Base-by-base conservation (phyloP, 2,888 invertebrate species). In the Zaprionus lineosus region DNA sequence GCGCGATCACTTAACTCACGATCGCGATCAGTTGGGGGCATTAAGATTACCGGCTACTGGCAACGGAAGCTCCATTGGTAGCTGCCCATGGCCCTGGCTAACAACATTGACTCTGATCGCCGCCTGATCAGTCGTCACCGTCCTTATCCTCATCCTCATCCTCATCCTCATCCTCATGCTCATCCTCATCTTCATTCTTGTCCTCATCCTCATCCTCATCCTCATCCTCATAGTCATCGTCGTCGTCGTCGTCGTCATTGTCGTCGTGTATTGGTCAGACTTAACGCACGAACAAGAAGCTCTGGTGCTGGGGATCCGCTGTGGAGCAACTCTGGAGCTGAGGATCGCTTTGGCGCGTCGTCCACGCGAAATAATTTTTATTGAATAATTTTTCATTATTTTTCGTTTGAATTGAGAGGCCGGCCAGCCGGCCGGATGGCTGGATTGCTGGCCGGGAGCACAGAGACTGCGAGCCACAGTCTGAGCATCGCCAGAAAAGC, bases 1-100 rank as follows among this genome's bases (percentile, higher is more conserved):
- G 89, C 89, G 89, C 90, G 89, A 90, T 89, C 89, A 90, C 89
- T 89, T 88, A 86, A 86, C 88, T 89, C 90, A 90, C 89, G 81
- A 77, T 83, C 86, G 86, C 87, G 87, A 86, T 87, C 87, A 78
- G 87, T 86, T 84, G 77, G 87, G 86, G 84, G 87, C 87, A 86
- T 85, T 86, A 73, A 86, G 85, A 86, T 86, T 87, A 81, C 82
- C 86, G 75, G 77, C 77, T 77, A 74, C 82, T 68, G 84, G 51
- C 81, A 83, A 81, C 82, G 82, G 78, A 77, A 84, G 84, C 81
- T 68, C 48, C 73, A 41, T 57, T 65, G 63, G 66, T 64, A 74
- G 66, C 68, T 21, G 57, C 19, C 31, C 47, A 26, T 52, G 44
- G 60, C 44, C 34, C 43, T 37, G 47, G 60, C 65, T 21, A 43